Evolutionary conservation across 1,140 invertebrate genomes (phyloP).

Genomic region (Atta cephalotes): DNA sequence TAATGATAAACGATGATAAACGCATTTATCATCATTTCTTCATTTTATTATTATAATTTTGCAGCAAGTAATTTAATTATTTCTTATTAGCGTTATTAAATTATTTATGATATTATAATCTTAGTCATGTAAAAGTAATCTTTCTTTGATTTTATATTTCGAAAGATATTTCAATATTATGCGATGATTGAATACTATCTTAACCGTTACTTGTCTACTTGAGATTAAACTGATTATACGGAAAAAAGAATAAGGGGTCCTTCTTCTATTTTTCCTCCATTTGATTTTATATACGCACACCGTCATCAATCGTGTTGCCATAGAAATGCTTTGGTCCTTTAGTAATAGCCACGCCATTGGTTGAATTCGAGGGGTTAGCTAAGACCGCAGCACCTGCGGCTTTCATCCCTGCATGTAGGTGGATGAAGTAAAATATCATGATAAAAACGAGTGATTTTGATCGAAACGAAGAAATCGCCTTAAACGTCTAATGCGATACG

Average conservation of each 20-base stretch:
- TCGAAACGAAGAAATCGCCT: too few species aligned
- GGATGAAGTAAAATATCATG: too few species aligned
- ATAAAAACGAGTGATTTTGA: too few species aligned
- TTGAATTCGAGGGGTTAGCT: too few species aligned
- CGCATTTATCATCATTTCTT: neutral
- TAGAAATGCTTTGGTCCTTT: conserved; percentile 6
- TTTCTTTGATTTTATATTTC: neutral
- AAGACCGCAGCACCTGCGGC: too few species aligned
- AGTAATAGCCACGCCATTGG: too few species aligned
- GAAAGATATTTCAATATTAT: conserved; percentile 11
- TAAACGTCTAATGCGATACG: too few species aligned
- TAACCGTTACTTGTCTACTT: neutral
- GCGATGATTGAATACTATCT: neutral
- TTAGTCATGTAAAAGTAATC: neutral
- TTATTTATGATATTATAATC: neutral
- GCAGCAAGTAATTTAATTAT: neutral
- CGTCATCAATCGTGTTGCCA: conserved; percentile 41
- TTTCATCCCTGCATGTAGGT: too few species aligned
- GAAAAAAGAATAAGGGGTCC: neutral
- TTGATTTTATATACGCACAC: conserved; percentile 16
- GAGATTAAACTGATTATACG: conserved; percentile 19
- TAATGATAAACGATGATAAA: neutral
- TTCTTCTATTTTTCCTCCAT: neutral
- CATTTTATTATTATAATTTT: neutral
- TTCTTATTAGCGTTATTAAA: neutral